A percentile compares a stretch with the other conserved stretches of the same genome.
Evolutionary conservation across 2,888 invertebrate genomes (phyloP).

Genomic region (Argynnis bischoffii): DNA sequence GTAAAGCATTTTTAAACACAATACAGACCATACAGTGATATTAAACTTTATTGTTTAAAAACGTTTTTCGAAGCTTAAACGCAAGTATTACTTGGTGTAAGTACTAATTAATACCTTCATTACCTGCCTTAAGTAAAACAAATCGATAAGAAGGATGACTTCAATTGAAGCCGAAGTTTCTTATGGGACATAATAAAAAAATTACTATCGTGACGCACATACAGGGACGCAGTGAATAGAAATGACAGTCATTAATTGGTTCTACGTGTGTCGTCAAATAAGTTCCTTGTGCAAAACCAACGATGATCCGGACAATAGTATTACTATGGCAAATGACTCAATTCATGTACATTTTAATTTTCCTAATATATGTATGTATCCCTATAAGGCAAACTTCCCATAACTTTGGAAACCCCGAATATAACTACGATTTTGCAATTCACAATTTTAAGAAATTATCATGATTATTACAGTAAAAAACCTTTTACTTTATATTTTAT

Average conservation of each 20-base stretch:
- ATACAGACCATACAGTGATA: no score
- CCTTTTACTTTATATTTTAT: not conserved
- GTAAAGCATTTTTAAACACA: no score
- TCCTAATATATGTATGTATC: slow-evolving; percentile 10
- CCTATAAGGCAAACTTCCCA: not conserved
- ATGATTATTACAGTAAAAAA: no score
- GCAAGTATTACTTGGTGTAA: not conserved
- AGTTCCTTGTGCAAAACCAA: slow-evolving; percentile 11
- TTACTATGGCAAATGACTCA: not conserved
- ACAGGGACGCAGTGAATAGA: slow-evolving; percentile 16
- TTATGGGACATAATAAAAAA: slow-evolving; percentile 23
- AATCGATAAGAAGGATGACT: slow-evolving; percentile 4
- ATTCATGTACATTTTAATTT: slow-evolving; percentile 9
- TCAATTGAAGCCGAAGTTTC: slow-evolving; percentile 18
- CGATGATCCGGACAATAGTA: not conserved
- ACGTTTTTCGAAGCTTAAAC: slow-evolving; percentile 40
- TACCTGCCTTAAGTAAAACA: not conserved
- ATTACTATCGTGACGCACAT: slow-evolving; percentile 14
- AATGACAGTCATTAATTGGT: slow-evolving; percentile 16
- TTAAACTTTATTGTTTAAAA: slow-evolving; percentile 39
- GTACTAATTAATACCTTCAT: slow-evolving; percentile 3
- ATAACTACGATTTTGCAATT: no score
- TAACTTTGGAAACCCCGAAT: slow-evolving; percentile 5
- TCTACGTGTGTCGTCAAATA: not conserved
- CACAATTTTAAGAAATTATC: no score